These are phyloP conservation scores for Mimas tiliae DNA, from an alignment of 2,888 invertebrate species.

Conservation along the genomic window DNA sequence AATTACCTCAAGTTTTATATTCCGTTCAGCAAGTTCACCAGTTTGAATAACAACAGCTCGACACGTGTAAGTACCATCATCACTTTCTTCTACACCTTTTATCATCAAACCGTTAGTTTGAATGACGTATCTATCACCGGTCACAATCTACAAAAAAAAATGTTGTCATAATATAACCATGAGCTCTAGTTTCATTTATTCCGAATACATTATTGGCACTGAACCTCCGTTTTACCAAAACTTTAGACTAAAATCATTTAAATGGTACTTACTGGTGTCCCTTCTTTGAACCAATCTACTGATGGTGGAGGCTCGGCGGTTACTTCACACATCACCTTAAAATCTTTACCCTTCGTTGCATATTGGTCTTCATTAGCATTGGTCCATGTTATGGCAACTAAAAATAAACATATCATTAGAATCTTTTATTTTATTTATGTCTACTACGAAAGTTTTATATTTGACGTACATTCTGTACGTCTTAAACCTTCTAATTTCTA, in stretches of 20 bases:
- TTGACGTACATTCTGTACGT: no score
- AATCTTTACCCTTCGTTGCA: constrained; percentile 90
- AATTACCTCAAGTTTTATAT: constrained; percentile 91
- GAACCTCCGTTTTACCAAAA: no score
- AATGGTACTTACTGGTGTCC: constrained; percentile 83
- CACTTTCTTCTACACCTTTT: constrained; percentile 90
- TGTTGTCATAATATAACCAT: not conserved
- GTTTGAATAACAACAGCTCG: constrained; percentile 93
- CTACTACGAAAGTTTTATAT: no score
- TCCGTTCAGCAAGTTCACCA: constrained; percentile 90
- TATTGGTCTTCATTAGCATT: constrained; percentile 94
- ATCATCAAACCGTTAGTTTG: constrained; percentile 91
- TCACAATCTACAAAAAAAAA: constrained; percentile 80
- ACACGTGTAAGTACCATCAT: constrained; percentile 94
- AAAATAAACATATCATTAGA: constrained; percentile 40
- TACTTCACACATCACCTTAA: constrained; percentile 92
- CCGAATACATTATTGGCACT: not conserved
- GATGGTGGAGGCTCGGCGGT: constrained; percentile 93
- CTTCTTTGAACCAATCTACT: constrained; percentile 94
- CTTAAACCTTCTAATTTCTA: no score
- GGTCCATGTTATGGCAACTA: constrained; percentile 94
- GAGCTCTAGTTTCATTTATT: constrained; percentile 2
- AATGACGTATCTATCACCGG: constrained; percentile 89
- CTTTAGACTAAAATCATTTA: not conserved
- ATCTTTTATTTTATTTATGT: not conserved